Conservation (phyloP, 2,113 vertebrate species). For the Zeus faber region DNA sequence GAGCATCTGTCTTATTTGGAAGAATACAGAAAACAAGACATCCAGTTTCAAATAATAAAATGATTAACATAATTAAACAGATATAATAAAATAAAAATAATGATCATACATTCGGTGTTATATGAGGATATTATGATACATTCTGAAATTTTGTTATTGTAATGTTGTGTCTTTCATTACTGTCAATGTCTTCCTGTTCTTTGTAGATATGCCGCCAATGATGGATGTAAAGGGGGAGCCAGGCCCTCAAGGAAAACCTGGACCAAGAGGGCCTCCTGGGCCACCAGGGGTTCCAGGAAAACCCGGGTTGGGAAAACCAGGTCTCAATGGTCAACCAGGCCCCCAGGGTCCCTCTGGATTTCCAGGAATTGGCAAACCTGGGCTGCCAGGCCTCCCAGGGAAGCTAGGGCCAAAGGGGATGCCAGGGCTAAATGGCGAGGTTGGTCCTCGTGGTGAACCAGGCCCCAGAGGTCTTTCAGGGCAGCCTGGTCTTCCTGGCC, state of each 20-base stretch:
- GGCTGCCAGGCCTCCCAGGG: conserved; percentile 89
- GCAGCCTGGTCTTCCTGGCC: conserved; percentile 89
- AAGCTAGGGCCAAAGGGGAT: conserved; percentile 88
- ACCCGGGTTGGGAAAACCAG: conserved; percentile 90
- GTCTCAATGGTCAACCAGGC: conserved; percentile 88
- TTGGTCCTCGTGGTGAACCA: conserved; percentile 83
- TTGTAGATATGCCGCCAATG: conserved; percentile 87
- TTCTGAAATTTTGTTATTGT: no score
- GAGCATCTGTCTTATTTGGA: no score
- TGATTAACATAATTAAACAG: no score
- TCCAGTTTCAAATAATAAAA: no score
- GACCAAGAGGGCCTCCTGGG: conserved; percentile 87
- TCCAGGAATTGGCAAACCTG: conserved; percentile 90
- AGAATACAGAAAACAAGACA: no score
- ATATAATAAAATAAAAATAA: no score
- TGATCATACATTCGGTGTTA: no score
- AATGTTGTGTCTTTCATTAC: no score
- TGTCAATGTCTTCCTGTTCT: conserved; percentile 34
- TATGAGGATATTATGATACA: no score
- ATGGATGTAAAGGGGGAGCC: conserved; percentile 94
- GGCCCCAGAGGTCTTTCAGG: conserved; percentile 86
- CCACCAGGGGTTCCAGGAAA: conserved; percentile 89
- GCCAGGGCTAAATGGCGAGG: conserved; percentile 79
- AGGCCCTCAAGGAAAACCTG: conserved; percentile 90
- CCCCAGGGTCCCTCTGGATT: conserved; percentile 89